Evolutionary conservation across 2,113 vertebrate species (phyloP).

Genomic region (Toxotes jaculatrix): DNA sequence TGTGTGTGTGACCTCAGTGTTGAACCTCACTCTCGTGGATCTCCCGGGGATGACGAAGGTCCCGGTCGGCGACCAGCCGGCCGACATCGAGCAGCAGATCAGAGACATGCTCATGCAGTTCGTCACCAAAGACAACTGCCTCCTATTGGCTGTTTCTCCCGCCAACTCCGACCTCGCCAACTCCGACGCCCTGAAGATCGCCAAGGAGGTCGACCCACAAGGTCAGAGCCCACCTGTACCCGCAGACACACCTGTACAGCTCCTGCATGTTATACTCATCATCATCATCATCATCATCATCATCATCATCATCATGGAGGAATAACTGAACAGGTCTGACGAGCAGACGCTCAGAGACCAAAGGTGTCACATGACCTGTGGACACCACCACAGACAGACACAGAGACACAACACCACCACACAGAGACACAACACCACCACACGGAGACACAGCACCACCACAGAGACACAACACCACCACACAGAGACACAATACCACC

Average conservation of each 20-base stretch:
- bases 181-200: slow-evolving; percentile 96
- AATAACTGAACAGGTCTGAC: too few species aligned
- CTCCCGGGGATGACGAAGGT: slow-evolving; percentile 98
- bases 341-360: too few species aligned
- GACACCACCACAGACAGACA: too few species aligned
- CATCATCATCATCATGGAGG: too few species aligned
- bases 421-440: too few species aligned
- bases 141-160: slow-evolving; percentile 94
- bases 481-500: too few species aligned
- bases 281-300: too few species aligned
- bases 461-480: too few species aligned
- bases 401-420: too few species aligned
- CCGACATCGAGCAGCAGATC: slow-evolving; percentile 96
- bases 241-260: too few species aligned
- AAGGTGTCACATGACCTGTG: too few species aligned
- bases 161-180: slow-evolving; percentile 97
- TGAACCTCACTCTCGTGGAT: slow-evolving; percentile 96
- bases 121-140: slow-evolving; percentile 97
- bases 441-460: too few species aligned
- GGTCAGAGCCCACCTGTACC: slow-evolving; percentile 76
- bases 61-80: slow-evolving; percentile 94
- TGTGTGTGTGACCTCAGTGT: slow-evolving; percentile 79
- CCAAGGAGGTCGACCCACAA: slow-evolving; percentile 97
- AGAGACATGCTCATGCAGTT: slow-evolving; percentile 97
- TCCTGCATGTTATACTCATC: neutral